A percentile compares a stretch with the other conserved stretches of the same genome.
Evolutionary conservation across 2,888 invertebrate species (phyloP).

Genomic region (Tetanocera ferruginea): DNA sequence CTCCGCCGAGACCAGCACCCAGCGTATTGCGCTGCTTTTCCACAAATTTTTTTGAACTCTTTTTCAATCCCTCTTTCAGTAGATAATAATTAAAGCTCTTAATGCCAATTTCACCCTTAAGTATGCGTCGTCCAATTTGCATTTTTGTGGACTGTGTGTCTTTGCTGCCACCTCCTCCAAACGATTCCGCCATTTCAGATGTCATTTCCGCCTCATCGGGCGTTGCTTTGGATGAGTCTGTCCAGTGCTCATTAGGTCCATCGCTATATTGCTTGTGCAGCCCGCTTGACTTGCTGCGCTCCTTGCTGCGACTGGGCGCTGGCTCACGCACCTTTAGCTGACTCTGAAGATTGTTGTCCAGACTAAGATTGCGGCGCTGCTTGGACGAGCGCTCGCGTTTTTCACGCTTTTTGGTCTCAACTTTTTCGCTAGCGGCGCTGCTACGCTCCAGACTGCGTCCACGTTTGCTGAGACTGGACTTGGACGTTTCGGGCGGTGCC

Average conservation of each 20-base stretch:
- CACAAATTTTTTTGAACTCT: slow-evolving; percentile 66
- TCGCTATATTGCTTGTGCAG: slow-evolving; percentile 55
- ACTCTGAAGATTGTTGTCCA: slow-evolving; percentile 59
- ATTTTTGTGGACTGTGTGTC: slow-evolving; percentile 58
- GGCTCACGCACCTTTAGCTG: slow-evolving; percentile 33
- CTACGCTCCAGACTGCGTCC: slow-evolving; percentile 65
- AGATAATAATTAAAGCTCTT: slow-evolving; percentile 70
- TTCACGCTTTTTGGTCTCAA: slow-evolving; percentile 49
- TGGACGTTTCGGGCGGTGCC: slow-evolving; percentile 49
- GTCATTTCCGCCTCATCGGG: slow-evolving; percentile 30
- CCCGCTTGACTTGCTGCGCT: slow-evolving; percentile 27
- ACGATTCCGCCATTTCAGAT: slow-evolving; percentile 15
- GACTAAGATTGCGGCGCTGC: slow-evolving; percentile 65
- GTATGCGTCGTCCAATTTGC: slow-evolving; percentile 67
- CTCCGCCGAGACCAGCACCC: slow-evolving; percentile 17
- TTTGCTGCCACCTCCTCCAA: slow-evolving; percentile 42
- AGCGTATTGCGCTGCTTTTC: slow-evolving; percentile 58
- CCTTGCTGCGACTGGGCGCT: background rate
- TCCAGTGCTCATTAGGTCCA: slow-evolving; percentile 46
- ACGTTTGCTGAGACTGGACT: slow-evolving; percentile 53
- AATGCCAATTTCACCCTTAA: slow-evolving; percentile 69
- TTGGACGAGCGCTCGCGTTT: slow-evolving; percentile 63
- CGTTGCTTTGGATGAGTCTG: slow-evolving; percentile 22
- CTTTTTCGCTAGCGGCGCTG: slow-evolving; percentile 36
- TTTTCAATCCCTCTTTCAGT: slow-evolving; percentile 68